A percentile compares a stretch with the other conserved stretches of the same genome.
Evolutionary conservation across 2,888 invertebrate genomes (phyloP).

Genomic region (Chloroclysta siterata): DNA sequence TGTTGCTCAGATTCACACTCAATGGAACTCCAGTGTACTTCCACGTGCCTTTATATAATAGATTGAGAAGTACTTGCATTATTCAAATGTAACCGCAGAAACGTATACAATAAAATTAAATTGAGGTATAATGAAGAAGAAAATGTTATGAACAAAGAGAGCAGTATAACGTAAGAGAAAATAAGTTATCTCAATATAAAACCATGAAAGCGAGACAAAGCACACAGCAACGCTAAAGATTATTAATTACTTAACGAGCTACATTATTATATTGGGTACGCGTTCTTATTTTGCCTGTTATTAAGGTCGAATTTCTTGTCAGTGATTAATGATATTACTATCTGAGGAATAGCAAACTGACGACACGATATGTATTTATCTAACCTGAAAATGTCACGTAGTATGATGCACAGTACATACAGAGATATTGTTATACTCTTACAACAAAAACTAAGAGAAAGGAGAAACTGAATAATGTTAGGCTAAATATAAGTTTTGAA

Average conservation of each 20-base stretch:
- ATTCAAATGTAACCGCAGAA: slow-evolving; percentile 15
- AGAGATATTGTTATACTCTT: neutral
- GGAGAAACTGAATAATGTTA: no score
- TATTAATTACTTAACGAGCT: slow-evolving; percentile 55
- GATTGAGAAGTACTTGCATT: neutral
- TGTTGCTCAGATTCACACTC: slow-evolving; percentile 46
- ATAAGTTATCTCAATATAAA: slow-evolving; percentile 49
- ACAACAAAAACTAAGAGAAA: slow-evolving; percentile 13
- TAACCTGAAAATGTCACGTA: slow-evolving; percentile 47
- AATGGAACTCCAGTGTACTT: slow-evolving; percentile 16
- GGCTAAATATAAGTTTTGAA: neutral
- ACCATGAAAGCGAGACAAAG: slow-evolving; percentile 70
- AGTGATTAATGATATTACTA: slow-evolving; percentile 47
- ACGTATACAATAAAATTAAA: slow-evolving; percentile 5
- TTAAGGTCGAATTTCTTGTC: slow-evolving; percentile 49
- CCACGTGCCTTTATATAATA: slow-evolving; percentile 18
- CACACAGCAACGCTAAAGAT: slow-evolving; percentile 51
- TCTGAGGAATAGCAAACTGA: slow-evolving; percentile 36
- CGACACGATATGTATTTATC: slow-evolving; percentile 42
- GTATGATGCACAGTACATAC: slow-evolving; percentile 18
- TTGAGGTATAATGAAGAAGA: slow-evolving; percentile 4
- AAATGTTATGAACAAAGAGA: slow-evolving; percentile 9
- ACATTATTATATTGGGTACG: slow-evolving; percentile 47
- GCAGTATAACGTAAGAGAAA: slow-evolving; percentile 16
- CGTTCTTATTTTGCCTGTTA: slow-evolving; percentile 43